phyloP scores from a whole-genome alignment of 2,888 invertebrate species.

The Rhogogaster chlorosoma region DNA sequence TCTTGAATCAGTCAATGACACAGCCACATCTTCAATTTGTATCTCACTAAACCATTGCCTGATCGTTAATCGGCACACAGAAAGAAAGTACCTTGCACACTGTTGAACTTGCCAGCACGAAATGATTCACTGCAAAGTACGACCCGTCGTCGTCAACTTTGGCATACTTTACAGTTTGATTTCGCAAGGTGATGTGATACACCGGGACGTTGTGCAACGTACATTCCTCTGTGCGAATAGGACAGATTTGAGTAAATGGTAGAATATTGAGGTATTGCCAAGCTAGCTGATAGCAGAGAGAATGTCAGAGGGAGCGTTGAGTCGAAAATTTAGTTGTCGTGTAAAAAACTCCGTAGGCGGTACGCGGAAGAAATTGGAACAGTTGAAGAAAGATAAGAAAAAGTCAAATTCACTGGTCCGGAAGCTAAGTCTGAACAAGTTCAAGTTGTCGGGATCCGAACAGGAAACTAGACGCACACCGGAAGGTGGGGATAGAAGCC shows the following conservation, averaged over 20 bases:
- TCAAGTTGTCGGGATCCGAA: conserved; percentile 64
- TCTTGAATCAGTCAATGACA: not conserved
- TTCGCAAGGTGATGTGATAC: not conserved
- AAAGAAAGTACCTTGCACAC: not conserved
- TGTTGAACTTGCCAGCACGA: not conserved
- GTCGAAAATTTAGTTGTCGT: not conserved
- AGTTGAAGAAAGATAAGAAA: conserved; percentile 67
- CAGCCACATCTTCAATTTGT: not conserved
- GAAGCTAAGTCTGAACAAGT: conserved; percentile 71
- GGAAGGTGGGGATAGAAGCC: conserved; percentile 73
- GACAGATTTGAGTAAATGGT: not conserved
- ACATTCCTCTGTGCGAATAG: not conserved
- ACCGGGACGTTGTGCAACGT: not conserved
- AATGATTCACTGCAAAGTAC: too few species aligned
- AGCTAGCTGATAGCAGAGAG: not conserved
- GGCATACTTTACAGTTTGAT: not conserved
- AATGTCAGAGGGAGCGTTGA: not conserved
- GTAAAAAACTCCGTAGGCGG: conserved; percentile 38
- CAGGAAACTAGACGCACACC: conserved; percentile 67
- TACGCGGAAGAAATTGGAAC: conserved; percentile 58
- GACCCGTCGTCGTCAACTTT: not conserved
- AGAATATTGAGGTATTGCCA: conserved; percentile 9
- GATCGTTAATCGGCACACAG: not conserved
- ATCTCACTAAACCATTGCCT: not conserved
- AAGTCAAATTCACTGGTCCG: conserved; percentile 69